These are phyloP conservation scores for Drosophila infuscata DNA, from an alignment of 2,888 invertebrate species.

Conservation along the genomic window DNA sequence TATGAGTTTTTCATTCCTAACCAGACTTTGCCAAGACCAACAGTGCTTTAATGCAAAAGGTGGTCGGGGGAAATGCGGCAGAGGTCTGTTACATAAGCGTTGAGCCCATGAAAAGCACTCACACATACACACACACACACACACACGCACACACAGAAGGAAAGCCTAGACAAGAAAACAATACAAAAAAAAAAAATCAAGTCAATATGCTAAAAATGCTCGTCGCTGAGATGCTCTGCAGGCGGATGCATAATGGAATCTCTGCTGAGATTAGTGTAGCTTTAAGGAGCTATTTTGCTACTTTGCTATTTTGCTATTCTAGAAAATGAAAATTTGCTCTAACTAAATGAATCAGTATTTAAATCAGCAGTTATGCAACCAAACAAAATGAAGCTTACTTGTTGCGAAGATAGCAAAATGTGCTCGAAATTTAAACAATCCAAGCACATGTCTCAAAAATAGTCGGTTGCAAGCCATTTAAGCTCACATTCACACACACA, in stretches of 20 bases:
- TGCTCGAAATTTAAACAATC: conserved; percentile 30
- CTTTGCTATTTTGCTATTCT: background rate
- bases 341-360: background rate
- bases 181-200: conserved; percentile 17
- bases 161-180: conserved; percentile 20
- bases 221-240: conserved; percentile 22
- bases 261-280: background rate
- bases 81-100: conserved; percentile 59
- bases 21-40: conserved; percentile 18
- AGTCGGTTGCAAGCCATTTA: conserved; percentile 10
- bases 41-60: conserved; percentile 7
- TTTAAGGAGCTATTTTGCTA: background rate
- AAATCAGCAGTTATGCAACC: background rate
- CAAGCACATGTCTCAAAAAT: conserved; percentile 40
- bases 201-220: conserved; percentile 27
- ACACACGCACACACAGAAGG: conserved; percentile 2
- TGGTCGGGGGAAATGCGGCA: background rate
- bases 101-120: conserved; percentile 42
- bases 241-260: background rate
- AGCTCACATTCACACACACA: background rate
- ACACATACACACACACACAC: background rate
- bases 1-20: conserved; percentile 55
- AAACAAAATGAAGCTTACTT: no score
- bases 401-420: background rate
- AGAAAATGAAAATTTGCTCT: background rate